A percentile compares a stretch with the other conserved stretches of the same genome.
Evolutionary conservation across 1,140 invertebrate species (phyloP).

Genomic region (Saccostrea echinata): DNA sequence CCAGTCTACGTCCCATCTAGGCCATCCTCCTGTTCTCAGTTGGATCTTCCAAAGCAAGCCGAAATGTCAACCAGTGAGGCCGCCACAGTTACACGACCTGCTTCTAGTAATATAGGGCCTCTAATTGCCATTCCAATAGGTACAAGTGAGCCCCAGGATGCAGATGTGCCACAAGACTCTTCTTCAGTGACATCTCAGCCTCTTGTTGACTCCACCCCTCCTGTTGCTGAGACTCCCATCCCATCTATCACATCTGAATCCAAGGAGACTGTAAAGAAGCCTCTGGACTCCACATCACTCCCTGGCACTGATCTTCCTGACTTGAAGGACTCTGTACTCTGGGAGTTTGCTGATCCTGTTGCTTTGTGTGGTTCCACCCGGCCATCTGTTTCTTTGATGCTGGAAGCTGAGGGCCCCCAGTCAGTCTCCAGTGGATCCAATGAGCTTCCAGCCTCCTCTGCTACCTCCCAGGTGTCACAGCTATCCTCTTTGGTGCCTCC

Average conservation of each 20-base stretch:
- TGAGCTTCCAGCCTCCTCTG: background rate
- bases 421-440: background rate
- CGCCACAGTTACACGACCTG: background rate
- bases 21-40: background rate
- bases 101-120: background rate
- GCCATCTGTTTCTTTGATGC: background rate
- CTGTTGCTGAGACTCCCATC: background rate
- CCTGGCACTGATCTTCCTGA: background rate
- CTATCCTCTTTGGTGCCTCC: too few species aligned
- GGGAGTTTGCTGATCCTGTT: background rate
- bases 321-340: background rate
- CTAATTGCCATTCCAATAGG: background rate
- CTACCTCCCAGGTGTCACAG: too few species aligned
- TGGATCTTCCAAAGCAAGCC: background rate
- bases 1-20: background rate
- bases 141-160: background rate
- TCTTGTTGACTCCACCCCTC: background rate
- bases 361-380: background rate
- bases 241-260: too few species aligned
- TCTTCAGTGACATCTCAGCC: background rate
- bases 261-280: too few species aligned
- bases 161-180: background rate
- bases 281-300: background rate
- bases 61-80: background rate
- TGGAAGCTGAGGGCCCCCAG: background rate